Evolutionary conservation across 1,140 invertebrate genomes (phyloP).

Genomic region (Nymphalis io): DNA sequence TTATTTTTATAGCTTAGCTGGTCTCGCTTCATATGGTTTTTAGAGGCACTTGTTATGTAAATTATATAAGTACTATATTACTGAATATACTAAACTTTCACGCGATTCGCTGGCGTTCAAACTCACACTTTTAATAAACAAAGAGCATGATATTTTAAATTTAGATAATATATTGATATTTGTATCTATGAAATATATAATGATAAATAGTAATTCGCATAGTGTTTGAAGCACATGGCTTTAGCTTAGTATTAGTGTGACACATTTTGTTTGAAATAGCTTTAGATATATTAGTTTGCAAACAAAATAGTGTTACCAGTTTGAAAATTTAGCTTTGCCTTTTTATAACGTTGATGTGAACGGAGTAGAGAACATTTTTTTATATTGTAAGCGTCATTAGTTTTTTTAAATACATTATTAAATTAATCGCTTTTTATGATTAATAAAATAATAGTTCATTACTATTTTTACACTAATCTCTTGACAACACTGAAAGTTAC

Average conservation of each 20-base stretch:
- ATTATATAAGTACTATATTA: constrained; percentile 19
- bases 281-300: constrained; percentile 6
- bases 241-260: constrained; percentile 18
- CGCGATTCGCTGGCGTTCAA: constrained; percentile 22
- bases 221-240: constrained; percentile 21
- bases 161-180: constrained; percentile 9
- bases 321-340: neutral
- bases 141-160: constrained; percentile 27
- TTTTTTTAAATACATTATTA: no score
- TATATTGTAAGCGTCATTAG: no score
- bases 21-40: constrained; percentile 49
- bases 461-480: no score
- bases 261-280: constrained; percentile 15
- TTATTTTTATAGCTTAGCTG: constrained; percentile 59
- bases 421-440: no score
- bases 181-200: constrained; percentile 6
- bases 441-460: no score
- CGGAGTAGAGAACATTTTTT: neutral
- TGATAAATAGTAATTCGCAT: constrained; percentile 7
- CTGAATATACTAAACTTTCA: constrained; percentile 27
- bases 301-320: constrained; percentile 9
- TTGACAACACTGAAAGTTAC: no score
- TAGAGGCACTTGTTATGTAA: constrained; percentile 18
- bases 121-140: constrained; percentile 21
- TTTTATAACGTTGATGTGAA: neutral